These are phyloP conservation scores for Pimpla rufipes DNA, from an alignment of 2,888 invertebrate species.

Conservation along the genomic window DNA sequence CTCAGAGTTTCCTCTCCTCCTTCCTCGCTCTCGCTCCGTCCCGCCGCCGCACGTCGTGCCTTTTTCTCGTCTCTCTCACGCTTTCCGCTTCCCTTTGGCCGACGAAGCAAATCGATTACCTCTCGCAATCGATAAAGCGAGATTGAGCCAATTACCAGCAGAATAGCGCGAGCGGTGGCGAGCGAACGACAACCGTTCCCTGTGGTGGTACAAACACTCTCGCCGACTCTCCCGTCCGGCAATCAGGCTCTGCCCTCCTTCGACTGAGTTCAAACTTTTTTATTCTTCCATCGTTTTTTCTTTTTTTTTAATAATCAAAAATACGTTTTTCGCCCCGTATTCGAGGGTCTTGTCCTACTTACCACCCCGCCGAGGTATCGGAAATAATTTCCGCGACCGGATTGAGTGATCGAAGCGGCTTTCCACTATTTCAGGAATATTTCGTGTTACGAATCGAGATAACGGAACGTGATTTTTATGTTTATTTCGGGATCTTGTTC, in stretches of 20 bases:
- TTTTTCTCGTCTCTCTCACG: constrained; percentile 10
- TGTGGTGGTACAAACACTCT: constrained; percentile 39
- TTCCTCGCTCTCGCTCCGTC: constrained; percentile 34
- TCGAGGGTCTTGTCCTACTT: background rate
- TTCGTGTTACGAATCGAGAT: too few relatives aligned
- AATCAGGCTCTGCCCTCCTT: constrained; percentile 42
- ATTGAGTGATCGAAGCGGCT: too few relatives aligned
- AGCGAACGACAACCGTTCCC: constrained; percentile 39
- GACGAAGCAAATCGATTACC: constrained; percentile 78
- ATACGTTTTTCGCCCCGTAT: background rate
- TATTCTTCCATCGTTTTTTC: too few relatives aligned
- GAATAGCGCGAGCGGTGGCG: constrained; percentile 28
- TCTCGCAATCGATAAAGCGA: constrained; percentile 70
- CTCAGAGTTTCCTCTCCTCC: constrained; percentile 44
- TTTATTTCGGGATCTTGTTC: too few relatives aligned
- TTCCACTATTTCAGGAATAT: too few relatives aligned
- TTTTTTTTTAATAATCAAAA: background rate
- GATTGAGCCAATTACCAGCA: constrained; percentile 69
- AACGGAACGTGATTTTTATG: too few relatives aligned
- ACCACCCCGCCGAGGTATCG: background rate
- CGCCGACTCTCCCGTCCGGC: constrained; percentile 48
- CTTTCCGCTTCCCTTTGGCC: constrained; percentile 47
- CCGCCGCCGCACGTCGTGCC: background rate
- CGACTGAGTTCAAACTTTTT: background rate
- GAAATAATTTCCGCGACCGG: background rate